Conservation (phyloP, 2,113 vertebrate species). For the Cinclus cinclus region DNA sequence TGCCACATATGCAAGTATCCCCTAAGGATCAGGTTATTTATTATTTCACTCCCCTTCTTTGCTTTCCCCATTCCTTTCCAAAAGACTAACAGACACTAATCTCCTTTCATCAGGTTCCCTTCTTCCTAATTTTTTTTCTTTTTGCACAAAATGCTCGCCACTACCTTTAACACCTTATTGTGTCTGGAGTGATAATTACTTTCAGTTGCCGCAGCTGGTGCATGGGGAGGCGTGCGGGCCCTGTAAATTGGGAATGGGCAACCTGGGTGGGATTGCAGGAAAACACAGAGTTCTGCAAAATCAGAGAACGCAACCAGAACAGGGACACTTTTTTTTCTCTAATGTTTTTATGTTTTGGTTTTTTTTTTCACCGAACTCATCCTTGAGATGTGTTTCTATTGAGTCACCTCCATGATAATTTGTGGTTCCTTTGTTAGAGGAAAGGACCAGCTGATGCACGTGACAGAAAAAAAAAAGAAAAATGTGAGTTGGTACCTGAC, state of each 20-base stretch:
- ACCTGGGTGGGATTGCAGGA: conserved; percentile 40
- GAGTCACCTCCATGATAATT: background rate
- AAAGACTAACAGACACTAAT: conserved; percentile 71
- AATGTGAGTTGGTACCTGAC: background rate
- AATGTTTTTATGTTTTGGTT: background rate
- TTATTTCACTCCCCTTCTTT: conserved; percentile 20
- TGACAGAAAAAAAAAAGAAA: conserved; percentile 18
- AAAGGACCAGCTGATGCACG: background rate
- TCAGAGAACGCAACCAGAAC: background rate
- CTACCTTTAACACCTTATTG: conserved; percentile 54
- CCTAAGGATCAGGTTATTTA: conserved; percentile 41
- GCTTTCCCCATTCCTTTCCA: conserved; percentile 33
- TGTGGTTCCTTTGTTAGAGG: background rate
- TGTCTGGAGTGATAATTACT: conserved; percentile 59
- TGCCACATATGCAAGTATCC: conserved; percentile 45
- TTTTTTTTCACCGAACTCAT: background rate
- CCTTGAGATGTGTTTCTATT: background rate
- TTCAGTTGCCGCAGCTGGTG: conserved; percentile 65
- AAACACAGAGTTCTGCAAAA: background rate
- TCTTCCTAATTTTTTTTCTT: conserved; percentile 53
- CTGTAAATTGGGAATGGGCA: conserved; percentile 46
- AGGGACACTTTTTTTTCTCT: background rate
- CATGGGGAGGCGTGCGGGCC: background rate
- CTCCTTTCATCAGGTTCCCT: conserved; percentile 37
- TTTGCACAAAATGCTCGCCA: conserved; percentile 27